phyloP scores from a whole-genome alignment of 2,888 invertebrate genomes.

The Argyra leucocephala region DNA sequence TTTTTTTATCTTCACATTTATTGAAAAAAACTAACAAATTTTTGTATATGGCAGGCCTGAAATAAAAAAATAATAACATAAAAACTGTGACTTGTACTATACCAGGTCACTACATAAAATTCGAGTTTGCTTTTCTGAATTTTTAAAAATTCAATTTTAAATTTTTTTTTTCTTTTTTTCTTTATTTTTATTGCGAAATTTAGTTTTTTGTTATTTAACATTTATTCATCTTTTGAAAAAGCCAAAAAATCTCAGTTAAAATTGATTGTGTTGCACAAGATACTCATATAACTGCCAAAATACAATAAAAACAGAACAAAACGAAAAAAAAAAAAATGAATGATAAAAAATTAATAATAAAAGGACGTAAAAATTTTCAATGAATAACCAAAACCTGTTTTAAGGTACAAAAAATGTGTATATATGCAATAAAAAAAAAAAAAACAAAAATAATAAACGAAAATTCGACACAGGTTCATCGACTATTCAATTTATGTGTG shows the following conservation, averaged over 20 bases:
- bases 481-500: neutral
- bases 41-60: neutral
- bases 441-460: too few species aligned
- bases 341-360: neutral
- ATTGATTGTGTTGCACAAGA: neutral
- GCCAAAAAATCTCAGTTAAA: neutral
- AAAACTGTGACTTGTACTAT: too few species aligned
- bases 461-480: slow-evolving; percentile 4
- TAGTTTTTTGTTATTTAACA: too few species aligned
- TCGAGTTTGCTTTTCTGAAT: too few species aligned
- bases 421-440: too few species aligned
- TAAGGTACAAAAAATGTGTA: neutral
- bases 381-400: neutral
- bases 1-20: neutral
- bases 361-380: neutral
- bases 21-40: slow-evolving; percentile 2
- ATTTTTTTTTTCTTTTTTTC: too few species aligned
- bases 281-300: too few species aligned
- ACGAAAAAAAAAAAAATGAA: neutral
- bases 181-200: too few species aligned
- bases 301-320: neutral
- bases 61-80: neutral
- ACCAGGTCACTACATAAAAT: too few species aligned
- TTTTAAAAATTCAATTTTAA: too few species aligned
- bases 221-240: neutral